Conservation (phyloP, 2,113 vertebrate species). For the Misgurnus mizolepis region DNA sequence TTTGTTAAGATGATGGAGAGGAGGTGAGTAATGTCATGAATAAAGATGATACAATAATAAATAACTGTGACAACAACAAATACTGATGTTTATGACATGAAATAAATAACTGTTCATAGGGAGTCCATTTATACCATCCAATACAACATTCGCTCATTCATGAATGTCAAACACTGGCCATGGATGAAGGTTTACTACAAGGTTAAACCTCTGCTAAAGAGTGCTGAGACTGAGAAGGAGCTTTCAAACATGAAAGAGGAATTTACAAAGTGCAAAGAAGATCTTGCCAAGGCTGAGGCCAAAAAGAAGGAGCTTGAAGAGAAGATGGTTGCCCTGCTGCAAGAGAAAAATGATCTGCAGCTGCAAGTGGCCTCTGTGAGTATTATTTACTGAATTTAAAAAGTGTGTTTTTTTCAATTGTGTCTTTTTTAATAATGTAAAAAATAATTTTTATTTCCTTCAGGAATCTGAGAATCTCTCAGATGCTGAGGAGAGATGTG, state of each 20-base stretch:
- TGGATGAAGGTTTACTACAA: conserved; percentile 51
- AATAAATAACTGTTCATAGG: conserved; percentile 7
- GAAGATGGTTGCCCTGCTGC: background rate
- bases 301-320: conserved; percentile 14
- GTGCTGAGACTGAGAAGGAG: conserved; percentile 32
- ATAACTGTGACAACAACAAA: background rate
- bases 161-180: conserved; percentile 38
- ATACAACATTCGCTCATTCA: conserved; percentile 24
- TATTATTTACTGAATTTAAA: too few species aligned
- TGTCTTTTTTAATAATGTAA: too few species aligned
- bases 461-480: conserved; percentile 64
- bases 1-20: background rate
- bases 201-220: conserved; percentile 33
- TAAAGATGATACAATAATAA: background rate
- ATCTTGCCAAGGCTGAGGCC: conserved; percentile 28
- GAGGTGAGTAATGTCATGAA: conserved; percentile 71
- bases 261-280: conserved; percentile 26
- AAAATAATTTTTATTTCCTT: background rate
- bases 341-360: background rate
- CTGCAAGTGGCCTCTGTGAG: background rate
- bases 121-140: conserved; percentile 27
- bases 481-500: too few species aligned
- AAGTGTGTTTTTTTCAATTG: too few species aligned
- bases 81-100: conserved; percentile 57
- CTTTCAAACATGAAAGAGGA: conserved; percentile 32